These are phyloP conservation scores for Chloroclysta siterata DNA, from an alignment of 2,888 invertebrate genomes.

Conservation along the genomic window DNA sequence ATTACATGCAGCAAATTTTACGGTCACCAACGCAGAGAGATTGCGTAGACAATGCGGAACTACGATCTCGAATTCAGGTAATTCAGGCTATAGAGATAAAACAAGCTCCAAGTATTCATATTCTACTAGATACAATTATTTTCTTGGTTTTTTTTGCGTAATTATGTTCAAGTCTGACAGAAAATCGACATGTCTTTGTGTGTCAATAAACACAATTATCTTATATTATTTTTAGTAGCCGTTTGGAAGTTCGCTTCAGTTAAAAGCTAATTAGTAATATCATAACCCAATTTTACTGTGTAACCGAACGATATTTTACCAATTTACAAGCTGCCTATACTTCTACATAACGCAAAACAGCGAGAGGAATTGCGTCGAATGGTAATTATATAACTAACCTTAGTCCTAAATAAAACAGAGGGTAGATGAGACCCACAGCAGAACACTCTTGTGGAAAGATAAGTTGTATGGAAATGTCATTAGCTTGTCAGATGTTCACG, in stretches of 20 bases:
- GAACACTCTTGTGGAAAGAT: no score
- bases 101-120: background rate
- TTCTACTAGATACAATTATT: background rate
- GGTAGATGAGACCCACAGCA: background rate
- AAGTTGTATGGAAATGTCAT: no score
- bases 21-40: background rate
- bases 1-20: slow-evolving; percentile 5
- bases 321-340: slow-evolving; percentile 22
- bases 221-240: no score
- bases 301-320: background rate
- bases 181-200: no score
- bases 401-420: background rate
- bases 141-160: no score
- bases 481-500: no score
- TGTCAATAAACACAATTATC: no score
- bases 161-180: no score
- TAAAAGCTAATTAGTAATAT: no score
- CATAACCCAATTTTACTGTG: background rate
- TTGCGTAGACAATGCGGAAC: background rate
- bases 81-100: background rate
- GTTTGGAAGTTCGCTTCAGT: no score
- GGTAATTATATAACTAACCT: background rate
- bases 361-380: slow-evolving; percentile 15
- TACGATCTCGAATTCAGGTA: slow-evolving; percentile 1
- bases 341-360: slow-evolving; percentile 10